These are phyloP conservation scores for Acomys russatus DNA, from an alignment of 2,797 vertebrate genomes.

Conservation along the genomic window DNA sequence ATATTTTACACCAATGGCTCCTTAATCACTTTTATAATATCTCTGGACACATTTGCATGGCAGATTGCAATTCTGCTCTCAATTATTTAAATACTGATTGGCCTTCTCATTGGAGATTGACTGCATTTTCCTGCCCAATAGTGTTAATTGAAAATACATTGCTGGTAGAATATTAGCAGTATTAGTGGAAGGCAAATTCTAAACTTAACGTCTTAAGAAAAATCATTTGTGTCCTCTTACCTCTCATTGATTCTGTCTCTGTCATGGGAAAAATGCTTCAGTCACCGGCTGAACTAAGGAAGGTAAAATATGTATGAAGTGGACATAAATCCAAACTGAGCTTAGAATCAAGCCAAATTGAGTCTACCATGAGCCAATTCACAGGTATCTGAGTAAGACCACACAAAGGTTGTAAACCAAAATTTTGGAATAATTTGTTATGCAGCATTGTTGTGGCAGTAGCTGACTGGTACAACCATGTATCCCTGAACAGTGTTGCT, in stretches of 20 bases:
- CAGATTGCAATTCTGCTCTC: background rate
- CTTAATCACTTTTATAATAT: constrained; percentile 34
- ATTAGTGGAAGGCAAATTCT: background rate
- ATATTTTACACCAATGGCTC: background rate
- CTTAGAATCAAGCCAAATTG: background rate
- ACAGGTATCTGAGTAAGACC: background rate
- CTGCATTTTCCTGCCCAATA: background rate
- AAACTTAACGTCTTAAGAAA: background rate
- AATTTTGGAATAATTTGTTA: background rate
- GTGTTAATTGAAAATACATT: background rate
- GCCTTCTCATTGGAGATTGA: background rate
- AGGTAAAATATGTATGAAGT: background rate
- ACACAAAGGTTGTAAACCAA: background rate
- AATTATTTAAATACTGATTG: background rate
- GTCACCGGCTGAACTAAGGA: background rate
- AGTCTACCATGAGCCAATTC: background rate
- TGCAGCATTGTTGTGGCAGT: background rate
- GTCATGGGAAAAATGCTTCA: background rate
- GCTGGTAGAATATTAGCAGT: background rate
- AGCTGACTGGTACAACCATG: background rate
- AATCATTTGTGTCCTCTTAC: background rate
- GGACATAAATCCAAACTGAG: background rate
- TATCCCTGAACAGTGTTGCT: background rate
- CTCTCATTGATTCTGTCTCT: background rate
- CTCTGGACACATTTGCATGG: background rate